Evolutionary conservation across 2,113 vertebrate genomes (phyloP), one percentile per base, ranked within the genome.

Genomic region (Psittacula cyanocephala): DNA sequence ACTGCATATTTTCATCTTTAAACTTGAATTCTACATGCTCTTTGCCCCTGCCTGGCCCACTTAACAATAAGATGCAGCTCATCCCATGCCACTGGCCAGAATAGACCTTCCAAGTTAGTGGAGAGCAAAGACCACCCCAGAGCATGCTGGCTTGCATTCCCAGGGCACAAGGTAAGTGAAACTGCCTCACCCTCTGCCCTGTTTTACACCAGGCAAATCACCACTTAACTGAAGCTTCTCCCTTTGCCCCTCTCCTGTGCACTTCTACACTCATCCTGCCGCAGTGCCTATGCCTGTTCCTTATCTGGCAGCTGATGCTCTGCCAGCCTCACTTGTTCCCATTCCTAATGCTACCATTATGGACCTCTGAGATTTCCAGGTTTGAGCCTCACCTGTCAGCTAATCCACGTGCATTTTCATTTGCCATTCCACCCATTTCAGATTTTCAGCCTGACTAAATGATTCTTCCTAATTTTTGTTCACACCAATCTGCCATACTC

Each of bases 91-190:
- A 1, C 76, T 28, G 20, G 25, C 23, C 53, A 74, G 35, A 76
- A 62, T 6, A 59, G 35, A 3, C 8, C 19, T 17, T 27, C 10
- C 49, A 44, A 24, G 20, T 50, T 5, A 60, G 17, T 2, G 8
- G 31, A 74, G 19, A 11, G 13, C 16, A 59, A 37, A 63, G 50
- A 31, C 17, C 16, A 8, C 69, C 11, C 18, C 1, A 1, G 20
- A 41, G 24, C 20, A 25, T 2, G 5, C 12, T 6, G 0, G 27
- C 27, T 27, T 19, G 27, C 5, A 16, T 27, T 67, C 27, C 49
- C 39, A 72, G 37, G 13, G 16, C 27, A 67, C 17, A 3, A 16
- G 3, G 6, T 8, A n/a, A 0, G 0, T 0, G 0, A 59, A 57
- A 12, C 20, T 47, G 41, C 62, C 43, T 44, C 50, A 8, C 4